Percentiles rank a stretch among this genome's conserved stretches.
phyloP scores from a whole-genome alignment of 2,113 vertebrate species.

The Murina feae region DNA sequence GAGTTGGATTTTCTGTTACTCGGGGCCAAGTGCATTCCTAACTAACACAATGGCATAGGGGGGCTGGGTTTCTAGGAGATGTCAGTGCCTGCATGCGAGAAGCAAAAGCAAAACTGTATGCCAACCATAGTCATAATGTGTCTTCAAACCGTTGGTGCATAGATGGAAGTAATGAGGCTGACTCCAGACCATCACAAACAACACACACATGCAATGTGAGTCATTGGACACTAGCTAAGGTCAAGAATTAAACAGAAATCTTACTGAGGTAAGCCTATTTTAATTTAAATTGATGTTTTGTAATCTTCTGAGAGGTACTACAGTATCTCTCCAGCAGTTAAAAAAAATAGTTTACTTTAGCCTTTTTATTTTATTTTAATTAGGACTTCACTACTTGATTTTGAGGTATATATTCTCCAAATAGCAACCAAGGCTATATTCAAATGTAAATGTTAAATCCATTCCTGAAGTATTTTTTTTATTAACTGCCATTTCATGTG shows the following conservation, averaged over 20 bases:
- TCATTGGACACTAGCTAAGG: background rate
- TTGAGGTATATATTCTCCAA: constrained; percentile 10
- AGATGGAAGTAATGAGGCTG: background rate
- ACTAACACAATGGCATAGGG: background rate
- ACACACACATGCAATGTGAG: too few relatives aligned
- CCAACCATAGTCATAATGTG: background rate
- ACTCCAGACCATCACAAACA: background rate
- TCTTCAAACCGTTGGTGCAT: background rate
- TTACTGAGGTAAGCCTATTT: background rate
- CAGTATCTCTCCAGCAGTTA: background rate
- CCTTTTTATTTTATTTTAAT: background rate
- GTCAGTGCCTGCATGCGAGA: background rate
- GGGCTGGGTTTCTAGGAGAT: background rate
- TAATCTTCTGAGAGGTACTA: background rate
- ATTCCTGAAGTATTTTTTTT: background rate
- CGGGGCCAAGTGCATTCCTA: background rate
- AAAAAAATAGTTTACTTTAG: background rate
- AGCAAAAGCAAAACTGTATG: background rate
- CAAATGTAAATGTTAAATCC: constrained; percentile 21
- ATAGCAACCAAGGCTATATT: background rate
- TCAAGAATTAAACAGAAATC: background rate
- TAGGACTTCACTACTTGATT: background rate
- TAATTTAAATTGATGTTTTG: background rate
- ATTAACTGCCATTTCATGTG: background rate
- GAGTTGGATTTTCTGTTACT: constrained; percentile 23